Base-by-base conservation (phyloP, 2,113 vertebrate genomes). In the Silurus asotus region DNA sequence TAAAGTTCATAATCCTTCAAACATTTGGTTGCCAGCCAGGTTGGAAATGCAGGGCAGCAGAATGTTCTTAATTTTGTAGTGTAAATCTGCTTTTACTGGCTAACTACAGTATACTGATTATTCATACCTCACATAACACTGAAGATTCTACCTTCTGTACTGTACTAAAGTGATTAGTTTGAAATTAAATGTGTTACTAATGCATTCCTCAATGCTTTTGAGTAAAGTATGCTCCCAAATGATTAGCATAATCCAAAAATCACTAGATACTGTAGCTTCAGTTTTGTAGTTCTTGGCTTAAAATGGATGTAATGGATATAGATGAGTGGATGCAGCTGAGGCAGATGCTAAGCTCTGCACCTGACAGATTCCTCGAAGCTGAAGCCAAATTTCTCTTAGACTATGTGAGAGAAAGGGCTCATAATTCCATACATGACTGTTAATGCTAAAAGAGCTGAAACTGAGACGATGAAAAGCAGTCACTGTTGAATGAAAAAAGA, bases 291-390 rank as follows among this genome's bases (percentile, higher is more conserved):
- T 0, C 0, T 82, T 85, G 72, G 87, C 82, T 89, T 81, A 81
- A 76, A 85, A 89, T 81, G 92, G 92, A 93, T 93, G 58, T 82
- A 65, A 82, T 67, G 70, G 70, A 56, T 76, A 23, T 76, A 37
- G 48, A 55, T 82, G 56, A 87, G 72, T 77, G 80, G 81, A 77
- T 76, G 80, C 85, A 82, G 48, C 59, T 82, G 85, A 82, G 70
- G 61, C 61, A 62, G 69, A 56, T n/a, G 48, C 59, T 76, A 61
- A 78, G 48, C 72, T 65, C 59, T 55, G 49, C 85, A 82, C 25
- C 58, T 65, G 79, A 87, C 58, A 87, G 70, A 77, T 76, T 67
- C 28, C 70, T 65, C 23, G 23, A 65, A 87, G 5, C 59, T 76
- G 51, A 82, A 82, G 85, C 85, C 80, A 75, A 82, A 76, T 65